These are phyloP conservation scores for Temnothorax curvispinosus DNA, from an alignment of 1,140 invertebrate genomes.

Conservation along the genomic window DNA sequence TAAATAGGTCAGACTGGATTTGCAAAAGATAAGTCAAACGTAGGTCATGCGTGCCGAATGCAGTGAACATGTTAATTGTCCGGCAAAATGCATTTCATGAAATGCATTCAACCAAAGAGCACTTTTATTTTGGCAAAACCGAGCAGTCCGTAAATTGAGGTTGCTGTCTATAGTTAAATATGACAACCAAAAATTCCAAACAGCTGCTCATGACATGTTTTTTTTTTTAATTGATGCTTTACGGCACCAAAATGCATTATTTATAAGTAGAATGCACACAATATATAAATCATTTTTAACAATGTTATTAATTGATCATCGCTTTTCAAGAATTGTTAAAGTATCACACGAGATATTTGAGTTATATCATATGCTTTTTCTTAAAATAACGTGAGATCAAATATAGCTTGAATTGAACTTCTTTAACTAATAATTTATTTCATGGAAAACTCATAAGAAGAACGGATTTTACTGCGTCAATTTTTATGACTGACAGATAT, in stretches of 20 bases:
- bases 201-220: conserved; percentile 9
- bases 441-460: not conserved
- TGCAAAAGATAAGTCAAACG: conserved; percentile 10
- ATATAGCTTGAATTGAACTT: not conserved
- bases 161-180: not conserved
- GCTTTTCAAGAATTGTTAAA: not conserved
- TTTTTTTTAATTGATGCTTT: conserved; percentile 35
- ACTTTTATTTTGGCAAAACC: conserved; percentile 27
- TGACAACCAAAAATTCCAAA: conserved; percentile 13
- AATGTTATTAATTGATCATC: not conserved
- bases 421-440: not conserved
- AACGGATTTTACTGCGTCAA: conserved; percentile 15
- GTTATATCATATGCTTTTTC: not conserved
- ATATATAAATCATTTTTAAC: not conserved
- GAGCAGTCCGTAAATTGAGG: conserved; percentile 33
- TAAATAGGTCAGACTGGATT: not conserved
- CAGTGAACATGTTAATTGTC: conserved; percentile 35
- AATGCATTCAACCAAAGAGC: conserved; percentile 2
- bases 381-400: not conserved
- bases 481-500: conserved; percentile 21
- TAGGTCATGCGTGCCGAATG: not conserved
- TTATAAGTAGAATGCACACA: not conserved
- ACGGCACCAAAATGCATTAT: not conserved
- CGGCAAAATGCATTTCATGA: conserved; percentile 35
- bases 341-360: not conserved